phyloP scores from a whole-genome alignment of 2,797 vertebrate species.

The Phalanger gymnotis region DNA sequence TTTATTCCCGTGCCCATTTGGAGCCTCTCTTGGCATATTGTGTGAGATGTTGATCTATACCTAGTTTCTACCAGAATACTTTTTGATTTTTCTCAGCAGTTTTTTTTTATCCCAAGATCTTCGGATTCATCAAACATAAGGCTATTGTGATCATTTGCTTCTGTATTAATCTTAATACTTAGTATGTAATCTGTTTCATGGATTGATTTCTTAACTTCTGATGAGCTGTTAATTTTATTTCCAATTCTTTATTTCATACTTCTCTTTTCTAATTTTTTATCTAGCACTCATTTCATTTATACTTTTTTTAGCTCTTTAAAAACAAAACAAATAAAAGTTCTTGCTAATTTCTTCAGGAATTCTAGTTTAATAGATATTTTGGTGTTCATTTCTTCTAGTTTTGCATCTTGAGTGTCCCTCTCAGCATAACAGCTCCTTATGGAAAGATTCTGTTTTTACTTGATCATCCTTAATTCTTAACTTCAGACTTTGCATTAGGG shows the following conservation, averaged over 20 bases:
- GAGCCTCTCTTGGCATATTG: background rate
- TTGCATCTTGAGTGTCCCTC: background rate
- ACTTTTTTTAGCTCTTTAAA: background rate
- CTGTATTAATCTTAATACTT: background rate
- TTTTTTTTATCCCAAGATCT: background rate
- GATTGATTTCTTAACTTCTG: background rate
- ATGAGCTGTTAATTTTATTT: background rate
- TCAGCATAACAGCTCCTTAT: background rate
- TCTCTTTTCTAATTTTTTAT: background rate
- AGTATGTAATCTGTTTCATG: background rate
- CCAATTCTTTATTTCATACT: background rate
- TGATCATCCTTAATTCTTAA: background rate
- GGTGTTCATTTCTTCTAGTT: background rate
- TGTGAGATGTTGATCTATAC: background rate
- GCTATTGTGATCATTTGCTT: background rate
- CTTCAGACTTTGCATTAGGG: background rate
- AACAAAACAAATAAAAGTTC: background rate
- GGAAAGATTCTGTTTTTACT: background rate
- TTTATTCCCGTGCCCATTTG: background rate
- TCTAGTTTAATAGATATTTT: background rate
- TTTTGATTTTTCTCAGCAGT: background rate
- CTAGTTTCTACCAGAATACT: background rate
- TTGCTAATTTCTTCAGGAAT: background rate
- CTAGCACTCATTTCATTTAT: background rate
- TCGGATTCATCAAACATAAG: background rate